Conservation (phyloP, 1,140 invertebrate species). For the Acyrthosiphon pisum region DNA sequence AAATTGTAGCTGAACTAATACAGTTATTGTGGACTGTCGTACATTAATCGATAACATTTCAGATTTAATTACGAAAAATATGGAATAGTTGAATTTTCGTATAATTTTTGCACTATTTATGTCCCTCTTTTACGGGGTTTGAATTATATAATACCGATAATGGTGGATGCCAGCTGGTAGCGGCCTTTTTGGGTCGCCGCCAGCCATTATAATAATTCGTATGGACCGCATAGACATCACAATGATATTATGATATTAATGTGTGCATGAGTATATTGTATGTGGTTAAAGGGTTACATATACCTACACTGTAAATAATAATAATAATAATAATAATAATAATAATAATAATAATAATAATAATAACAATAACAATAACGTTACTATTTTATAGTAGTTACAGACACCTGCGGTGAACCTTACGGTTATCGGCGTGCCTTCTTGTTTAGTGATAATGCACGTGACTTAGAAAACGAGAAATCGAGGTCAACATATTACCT, state of each 20-base stretch:
- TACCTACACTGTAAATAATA: constrained; percentile 7
- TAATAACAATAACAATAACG: constrained; percentile 21
- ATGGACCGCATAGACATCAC: constrained; percentile 11
- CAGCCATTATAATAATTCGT: constrained; percentile 48
- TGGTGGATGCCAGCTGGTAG: constrained; percentile 15
- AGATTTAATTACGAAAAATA: neutral
- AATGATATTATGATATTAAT: constrained; percentile 39
- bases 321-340: constrained; percentile 12
- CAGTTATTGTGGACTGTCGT: neutral
- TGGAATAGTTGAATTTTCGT: neutral
- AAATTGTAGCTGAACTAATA: neutral
- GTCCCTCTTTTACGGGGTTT: neutral
- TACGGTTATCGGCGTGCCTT: constrained; percentile 1
- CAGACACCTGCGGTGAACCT: constrained; percentile 28
- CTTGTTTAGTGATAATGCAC: neutral
- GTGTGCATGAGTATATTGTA: neutral
- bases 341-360: constrained; percentile 5
- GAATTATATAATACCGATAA: constrained; percentile 12
- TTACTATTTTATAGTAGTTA: constrained; percentile 26
- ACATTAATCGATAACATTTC: neutral
- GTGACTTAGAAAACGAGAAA: neutral
- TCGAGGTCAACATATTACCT: constrained; percentile 4
- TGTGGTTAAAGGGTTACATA: neutral
- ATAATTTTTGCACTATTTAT: neutral
- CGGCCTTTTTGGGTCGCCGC: neutral